phyloP scores from a whole-genome alignment of 2,888 invertebrate genomes.

The Hesperia comma region DNA sequence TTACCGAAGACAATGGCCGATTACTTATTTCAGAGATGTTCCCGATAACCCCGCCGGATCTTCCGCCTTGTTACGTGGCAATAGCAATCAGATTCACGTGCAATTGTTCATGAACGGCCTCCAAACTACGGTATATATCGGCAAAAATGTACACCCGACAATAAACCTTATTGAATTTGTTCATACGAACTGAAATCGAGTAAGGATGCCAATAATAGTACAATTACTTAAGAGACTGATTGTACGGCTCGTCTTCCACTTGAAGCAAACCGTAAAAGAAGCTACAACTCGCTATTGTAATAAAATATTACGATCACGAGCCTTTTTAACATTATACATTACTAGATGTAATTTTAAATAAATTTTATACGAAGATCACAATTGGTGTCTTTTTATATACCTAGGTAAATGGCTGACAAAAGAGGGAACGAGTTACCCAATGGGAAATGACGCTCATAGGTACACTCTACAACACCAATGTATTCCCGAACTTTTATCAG shows the following conservation, averaged over 20 bases:
- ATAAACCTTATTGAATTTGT: conserved; percentile 17
- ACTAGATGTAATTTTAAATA: too few species aligned
- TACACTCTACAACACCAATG: too few species aligned
- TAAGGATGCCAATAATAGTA: conserved; percentile 13
- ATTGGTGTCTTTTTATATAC: too few species aligned
- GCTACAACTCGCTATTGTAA: not conserved
- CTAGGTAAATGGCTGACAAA: too few species aligned
- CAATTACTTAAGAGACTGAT: conserved; percentile 27
- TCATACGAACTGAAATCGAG: conserved; percentile 20
- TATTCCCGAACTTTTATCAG: too few species aligned
- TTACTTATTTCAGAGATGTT: conserved; percentile 27
- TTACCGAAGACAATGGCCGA: conserved; percentile 25
- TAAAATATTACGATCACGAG: too few species aligned
- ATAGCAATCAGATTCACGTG: conserved; percentile 33
- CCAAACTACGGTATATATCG: conserved; percentile 15
- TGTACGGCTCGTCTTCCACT: not conserved
- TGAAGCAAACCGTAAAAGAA: not conserved
- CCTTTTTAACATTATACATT: too few species aligned
- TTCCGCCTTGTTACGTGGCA: conserved; percentile 38
- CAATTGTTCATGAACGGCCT: conserved; percentile 33
- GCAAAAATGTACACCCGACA: conserved; percentile 28
- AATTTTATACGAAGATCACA: too few species aligned
- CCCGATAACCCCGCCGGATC: conserved; percentile 28
- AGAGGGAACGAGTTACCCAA: too few species aligned
- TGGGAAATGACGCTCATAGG: too few species aligned